These are phyloP conservation scores for Coracopsis vasa DNA, from an alignment of 2,113 vertebrate species.

Conservation along the genomic window DNA sequence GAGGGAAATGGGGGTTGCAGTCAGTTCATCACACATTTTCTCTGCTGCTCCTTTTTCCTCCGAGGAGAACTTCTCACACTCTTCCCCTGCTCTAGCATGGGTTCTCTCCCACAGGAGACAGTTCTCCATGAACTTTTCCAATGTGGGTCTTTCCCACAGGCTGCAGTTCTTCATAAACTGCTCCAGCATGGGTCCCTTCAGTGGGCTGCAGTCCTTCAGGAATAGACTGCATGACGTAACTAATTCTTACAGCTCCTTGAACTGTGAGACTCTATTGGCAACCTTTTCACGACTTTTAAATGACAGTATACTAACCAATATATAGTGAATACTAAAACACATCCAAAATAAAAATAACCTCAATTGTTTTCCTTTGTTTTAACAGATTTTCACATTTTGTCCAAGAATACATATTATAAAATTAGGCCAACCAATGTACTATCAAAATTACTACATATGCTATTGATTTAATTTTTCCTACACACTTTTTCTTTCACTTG, in stretches of 20 bases:
- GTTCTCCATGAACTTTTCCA: not conserved
- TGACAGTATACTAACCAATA: not conserved
- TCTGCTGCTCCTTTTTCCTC: not conserved
- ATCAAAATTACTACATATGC: not conserved
- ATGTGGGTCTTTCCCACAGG: not conserved
- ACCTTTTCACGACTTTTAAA: not conserved
- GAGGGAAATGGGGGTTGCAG: not conserved
- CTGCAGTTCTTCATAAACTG: not conserved
- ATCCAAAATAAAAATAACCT: not conserved
- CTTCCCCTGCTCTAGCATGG: not conserved
- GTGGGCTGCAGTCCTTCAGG: not conserved
- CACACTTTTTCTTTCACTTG: not conserved
- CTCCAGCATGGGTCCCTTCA: not conserved
- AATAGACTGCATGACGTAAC: not conserved
- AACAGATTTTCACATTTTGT: not conserved
- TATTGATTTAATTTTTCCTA: not conserved
- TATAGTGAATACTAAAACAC: not conserved
- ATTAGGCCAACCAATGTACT: not conserved
- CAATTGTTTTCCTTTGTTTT: not conserved
- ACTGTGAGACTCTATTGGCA: not conserved
- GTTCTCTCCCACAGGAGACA: not conserved
- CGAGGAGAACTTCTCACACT: not conserved
- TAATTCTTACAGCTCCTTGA: not conserved
- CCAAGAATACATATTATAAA: not conserved
- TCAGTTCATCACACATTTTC: not conserved